phyloP scores from a whole-genome alignment of 2,888 invertebrate genomes.

The Eupeodes latifasciatus region DNA sequence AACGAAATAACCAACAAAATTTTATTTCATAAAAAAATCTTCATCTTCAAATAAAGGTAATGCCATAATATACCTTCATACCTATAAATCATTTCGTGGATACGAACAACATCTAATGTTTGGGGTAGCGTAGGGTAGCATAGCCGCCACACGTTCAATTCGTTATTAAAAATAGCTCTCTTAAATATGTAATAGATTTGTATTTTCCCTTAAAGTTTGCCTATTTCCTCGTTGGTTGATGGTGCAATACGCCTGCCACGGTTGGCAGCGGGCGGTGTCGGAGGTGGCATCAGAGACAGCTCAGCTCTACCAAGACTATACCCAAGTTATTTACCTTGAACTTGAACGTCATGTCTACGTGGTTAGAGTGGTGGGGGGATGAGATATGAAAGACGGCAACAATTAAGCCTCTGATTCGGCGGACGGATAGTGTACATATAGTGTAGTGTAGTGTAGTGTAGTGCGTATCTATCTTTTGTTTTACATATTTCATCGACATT shows the following conservation, averaged over 20 bases:
- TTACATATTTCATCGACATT: conserved; percentile 19
- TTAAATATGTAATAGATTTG: conserved; percentile 32
- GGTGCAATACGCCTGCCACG: neutral
- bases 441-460: neutral
- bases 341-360: conserved; percentile 58
- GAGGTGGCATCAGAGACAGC: neutral
- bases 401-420: conserved; percentile 22
- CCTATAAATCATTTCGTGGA: neutral
- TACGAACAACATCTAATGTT: no score
- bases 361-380: conserved; percentile 17
- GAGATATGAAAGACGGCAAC: conserved; percentile 27
- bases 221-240: conserved; percentile 21
- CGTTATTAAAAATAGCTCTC: conserved; percentile 56
- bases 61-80: neutral
- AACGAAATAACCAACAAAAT: conserved; percentile 37
- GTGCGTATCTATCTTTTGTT: conserved; percentile 41
- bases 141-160: neutral
- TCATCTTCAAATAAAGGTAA: conserved; percentile 7
- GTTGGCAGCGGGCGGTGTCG: neutral
- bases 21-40: neutral
- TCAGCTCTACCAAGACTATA: conserved; percentile 7
- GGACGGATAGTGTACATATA: neutral
- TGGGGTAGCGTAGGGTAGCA: no score
- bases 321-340: conserved; percentile 65
- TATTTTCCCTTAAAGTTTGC: neutral